A percentile compares a stretch with the other conserved stretches of the same genome.
phyloP scores from a whole-genome alignment of 2,113 vertebrate species.

The Fukomys damarensis region DNA sequence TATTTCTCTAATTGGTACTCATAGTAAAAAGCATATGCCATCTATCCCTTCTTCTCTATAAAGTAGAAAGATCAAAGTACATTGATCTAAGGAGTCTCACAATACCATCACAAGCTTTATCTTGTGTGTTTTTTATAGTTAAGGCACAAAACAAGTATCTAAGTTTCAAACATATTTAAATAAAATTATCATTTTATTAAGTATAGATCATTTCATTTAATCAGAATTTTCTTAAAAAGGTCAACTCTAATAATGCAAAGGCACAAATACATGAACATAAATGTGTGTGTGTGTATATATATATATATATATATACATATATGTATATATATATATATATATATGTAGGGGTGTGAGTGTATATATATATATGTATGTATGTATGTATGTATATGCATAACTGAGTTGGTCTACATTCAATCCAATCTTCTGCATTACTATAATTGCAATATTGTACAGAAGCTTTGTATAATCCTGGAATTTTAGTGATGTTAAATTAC shows the following conservation, averaged over 20 bases:
- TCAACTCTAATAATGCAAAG: slow-evolving; percentile 38
- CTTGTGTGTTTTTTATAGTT: background rate
- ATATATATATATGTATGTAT: background rate
- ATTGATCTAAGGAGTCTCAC: background rate
- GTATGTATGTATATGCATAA: background rate
- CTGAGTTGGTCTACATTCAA: slow-evolving; percentile 14
- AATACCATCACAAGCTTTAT: background rate
- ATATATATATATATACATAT: background rate
- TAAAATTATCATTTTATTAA: slow-evolving; percentile 13
- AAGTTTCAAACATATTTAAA: slow-evolving; percentile 51
- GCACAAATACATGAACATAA: slow-evolving; percentile 14
- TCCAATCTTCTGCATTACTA: slow-evolving; percentile 17
- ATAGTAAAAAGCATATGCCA: slow-evolving; percentile 23
- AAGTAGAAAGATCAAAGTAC: background rate
- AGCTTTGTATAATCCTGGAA: slow-evolving; percentile 48
- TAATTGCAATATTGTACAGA: background rate
- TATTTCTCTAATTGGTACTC: background rate
- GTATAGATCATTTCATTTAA: slow-evolving; percentile 43
- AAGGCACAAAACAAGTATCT: slow-evolving; percentile 40
- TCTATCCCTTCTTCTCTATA: slow-evolving; percentile 26
- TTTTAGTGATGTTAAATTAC: slow-evolving; percentile 33
- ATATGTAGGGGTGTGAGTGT: too few species aligned
- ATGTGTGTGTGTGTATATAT: background rate
- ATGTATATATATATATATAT: background rate
- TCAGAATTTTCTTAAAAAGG: slow-evolving; percentile 47